Conservation (phyloP, 2,888 invertebrate genomes). For the Tenthredo amoena region DNA sequence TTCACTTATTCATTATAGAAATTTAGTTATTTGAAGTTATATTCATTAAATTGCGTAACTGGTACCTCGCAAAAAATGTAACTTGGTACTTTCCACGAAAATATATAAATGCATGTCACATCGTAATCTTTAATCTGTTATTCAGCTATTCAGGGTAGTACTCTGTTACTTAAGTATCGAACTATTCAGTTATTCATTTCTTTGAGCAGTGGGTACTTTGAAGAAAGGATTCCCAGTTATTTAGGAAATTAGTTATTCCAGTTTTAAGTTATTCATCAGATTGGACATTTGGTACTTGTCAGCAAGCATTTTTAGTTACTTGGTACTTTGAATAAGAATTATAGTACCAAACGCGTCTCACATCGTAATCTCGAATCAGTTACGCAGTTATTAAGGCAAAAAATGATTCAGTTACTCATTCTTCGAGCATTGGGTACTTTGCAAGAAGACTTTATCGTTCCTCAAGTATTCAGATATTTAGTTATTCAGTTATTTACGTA, state of each 20-base stretch:
- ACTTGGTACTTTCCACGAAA: no score
- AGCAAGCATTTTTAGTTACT: neutral
- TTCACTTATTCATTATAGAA: no score
- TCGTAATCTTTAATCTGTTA: neutral
- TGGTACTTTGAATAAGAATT: neutral
- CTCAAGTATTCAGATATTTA: neutral
- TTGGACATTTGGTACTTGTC: neutral
- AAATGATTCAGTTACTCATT: neutral
- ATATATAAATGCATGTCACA: neutral
- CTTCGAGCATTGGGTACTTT: neutral
- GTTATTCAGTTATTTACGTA: neutral
- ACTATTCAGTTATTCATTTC: no score
- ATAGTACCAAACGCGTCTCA: neutral
- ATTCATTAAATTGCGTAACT: neutral
- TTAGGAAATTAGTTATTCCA: no score
- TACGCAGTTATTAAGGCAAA: neutral
- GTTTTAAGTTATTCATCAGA: neutral
- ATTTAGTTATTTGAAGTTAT: neutral
- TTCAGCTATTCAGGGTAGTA: neutral
- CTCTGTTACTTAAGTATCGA: neutral
- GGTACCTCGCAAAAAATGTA: neutral
- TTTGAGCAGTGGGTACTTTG: neutral
- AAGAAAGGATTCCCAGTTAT: no score
- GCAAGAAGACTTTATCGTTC: neutral
- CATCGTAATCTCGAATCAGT: neutral